phyloP scores from a whole-genome alignment of 92 coral and sea anemone species.

The Scolanthus callimorphus region DNA sequence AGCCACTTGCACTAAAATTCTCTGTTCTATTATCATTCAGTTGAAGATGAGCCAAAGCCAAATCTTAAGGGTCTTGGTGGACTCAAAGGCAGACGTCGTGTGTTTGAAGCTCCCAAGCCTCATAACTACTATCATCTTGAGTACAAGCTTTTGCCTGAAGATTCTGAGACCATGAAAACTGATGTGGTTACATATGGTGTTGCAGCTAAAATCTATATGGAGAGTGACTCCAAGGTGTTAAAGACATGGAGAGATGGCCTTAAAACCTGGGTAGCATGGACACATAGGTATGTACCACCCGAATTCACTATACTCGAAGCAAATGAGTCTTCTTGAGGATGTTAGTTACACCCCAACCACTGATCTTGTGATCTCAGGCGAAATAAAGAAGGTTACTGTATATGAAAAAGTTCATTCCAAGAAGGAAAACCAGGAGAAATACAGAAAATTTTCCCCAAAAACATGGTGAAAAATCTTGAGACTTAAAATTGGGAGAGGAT shows the following conservation, averaged over 20 bases:
- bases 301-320: too few species aligned
- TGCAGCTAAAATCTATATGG: constrained; percentile 94
- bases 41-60: constrained; percentile 73
- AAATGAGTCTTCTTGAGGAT: too few species aligned
- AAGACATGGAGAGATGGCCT: constrained; percentile 90
- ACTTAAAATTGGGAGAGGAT: too few species aligned
- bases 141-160: constrained; percentile 82
- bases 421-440: too few species aligned
- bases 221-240: constrained; percentile 87
- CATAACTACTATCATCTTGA: constrained; percentile 88
- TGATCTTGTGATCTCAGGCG: too few species aligned
- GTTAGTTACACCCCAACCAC: too few species aligned
- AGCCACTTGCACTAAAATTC: too few species aligned
- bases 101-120: constrained; percentile 94
- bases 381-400: too few species aligned
- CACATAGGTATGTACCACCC: constrained; percentile 98
- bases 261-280: constrained; percentile 95
- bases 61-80: constrained; percentile 48
- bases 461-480: too few species aligned
- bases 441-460: too few species aligned
- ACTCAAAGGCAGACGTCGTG: constrained; percentile 56
- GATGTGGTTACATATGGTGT: constrained; percentile 96
- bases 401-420: too few species aligned
- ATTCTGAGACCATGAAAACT: constrained; percentile 77
- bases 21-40: too few species aligned